A percentile compares a stretch with the other conserved stretches of the same genome.
Conservation (phyloP, 2,797 vertebrate genomes). For the Tinamus major region DNA sequence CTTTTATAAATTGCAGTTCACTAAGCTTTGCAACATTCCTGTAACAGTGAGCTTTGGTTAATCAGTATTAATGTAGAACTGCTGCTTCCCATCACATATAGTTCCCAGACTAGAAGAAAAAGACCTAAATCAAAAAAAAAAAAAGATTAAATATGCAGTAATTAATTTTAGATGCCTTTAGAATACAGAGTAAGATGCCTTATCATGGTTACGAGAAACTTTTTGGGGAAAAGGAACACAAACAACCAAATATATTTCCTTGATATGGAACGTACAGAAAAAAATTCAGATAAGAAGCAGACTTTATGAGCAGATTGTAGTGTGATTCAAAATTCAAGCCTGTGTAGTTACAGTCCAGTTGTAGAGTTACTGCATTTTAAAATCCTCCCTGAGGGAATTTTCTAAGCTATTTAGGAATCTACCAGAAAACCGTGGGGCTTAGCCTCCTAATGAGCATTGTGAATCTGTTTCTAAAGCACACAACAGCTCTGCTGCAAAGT, state of each 20-base stretch:
- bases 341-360: background rate
- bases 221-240: constrained; percentile 5
- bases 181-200: constrained; percentile 9
- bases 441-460: background rate
- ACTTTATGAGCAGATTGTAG: background rate
- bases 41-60: background rate
- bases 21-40: background rate
- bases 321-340: background rate
- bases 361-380: constrained; percentile 11
- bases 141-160: constrained; percentile 3
- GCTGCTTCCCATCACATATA: background rate
- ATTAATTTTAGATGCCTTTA: constrained; percentile 30
- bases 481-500: background rate
- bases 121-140: background rate
- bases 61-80: background rate
- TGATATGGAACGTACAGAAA: background rate
- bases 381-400: background rate
- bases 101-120: background rate
- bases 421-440: background rate
- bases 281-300: background rate
- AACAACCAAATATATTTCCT: background rate
- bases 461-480: background rate
- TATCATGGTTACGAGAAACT: background rate
- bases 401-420: constrained; percentile 16
- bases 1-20: background rate